Base-by-base conservation (phyloP, 2,888 invertebrate species). In the Sarcophaga subvicina region DNA sequence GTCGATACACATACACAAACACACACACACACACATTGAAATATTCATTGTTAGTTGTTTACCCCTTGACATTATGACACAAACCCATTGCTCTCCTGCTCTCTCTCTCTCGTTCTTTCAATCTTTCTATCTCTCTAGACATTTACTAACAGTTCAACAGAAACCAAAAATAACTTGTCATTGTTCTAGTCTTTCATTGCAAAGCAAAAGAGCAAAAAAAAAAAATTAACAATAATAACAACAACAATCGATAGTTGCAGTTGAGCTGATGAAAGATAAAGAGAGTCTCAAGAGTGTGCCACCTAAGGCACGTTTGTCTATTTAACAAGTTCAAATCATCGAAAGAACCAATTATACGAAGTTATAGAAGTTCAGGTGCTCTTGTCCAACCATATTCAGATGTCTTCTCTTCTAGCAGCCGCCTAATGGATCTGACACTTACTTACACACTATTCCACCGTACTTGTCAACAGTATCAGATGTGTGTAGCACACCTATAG, bases 31-130 rank as follows among this genome's bases (percentile, higher is more conserved):
- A 6, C 5, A 6, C 10, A 37, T 10, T 37, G 8, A 37, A 37
- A 37, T 37, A 37, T 37, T 37, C 37, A 37, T 37, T 37, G 37
- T 37, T 37, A 37, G 37, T 37, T 78, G 60, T 78, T 83, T 60
- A 78, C 78, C 72, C 78, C 67, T 83, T 67, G 83, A 83, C 78
- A 78, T 80, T 85, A 60, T 80, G 71, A 63, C 84, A 76, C 71
- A 76, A 60, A 75, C 37, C 79, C 71, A 80, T 37, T 37, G 10
- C 8, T 37, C 37, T 37, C 4, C 14, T 49, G 11, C 49, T 14
- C 11, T 49, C 6, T 37, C 37, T 6, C 77, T 45, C 25, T 17
- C 64, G 64, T 12, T 60, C 49, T 76, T 76, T 70, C 4, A 25
- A 22, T 76, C 66, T 72, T 84, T 8, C 1, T 37, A 1, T 37